phyloP scores from a whole-genome alignment of 2,113 vertebrate species.

The Poeciliopsis occidentalis region DNA sequence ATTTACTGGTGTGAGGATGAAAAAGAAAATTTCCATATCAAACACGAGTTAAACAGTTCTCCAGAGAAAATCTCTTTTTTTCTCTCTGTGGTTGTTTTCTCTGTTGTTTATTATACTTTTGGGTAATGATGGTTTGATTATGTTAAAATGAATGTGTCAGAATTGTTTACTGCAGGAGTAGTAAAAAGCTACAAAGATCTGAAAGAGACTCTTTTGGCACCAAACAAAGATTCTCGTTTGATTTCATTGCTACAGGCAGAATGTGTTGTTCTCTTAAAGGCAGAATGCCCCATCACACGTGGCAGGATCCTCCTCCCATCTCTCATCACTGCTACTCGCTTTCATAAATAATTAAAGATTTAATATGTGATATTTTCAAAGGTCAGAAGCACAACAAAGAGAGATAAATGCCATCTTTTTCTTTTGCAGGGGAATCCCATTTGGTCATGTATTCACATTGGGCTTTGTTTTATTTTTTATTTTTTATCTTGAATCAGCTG shows the following conservation, averaged over 20 bases:
- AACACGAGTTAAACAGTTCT: slow-evolving; percentile 62
- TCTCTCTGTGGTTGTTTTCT: slow-evolving; percentile 39
- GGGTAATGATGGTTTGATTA: slow-evolving; percentile 58
- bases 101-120: slow-evolving; percentile 57
- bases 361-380: slow-evolving; percentile 96
- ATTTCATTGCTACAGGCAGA: slow-evolving; percentile 4
- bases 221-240: slow-evolving; percentile 3
- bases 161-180: slow-evolving; percentile 29
- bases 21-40: slow-evolving; percentile 77
- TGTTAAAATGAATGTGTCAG: slow-evolving; percentile 51
- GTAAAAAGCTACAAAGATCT: slow-evolving; percentile 16
- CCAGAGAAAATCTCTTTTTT: slow-evolving; percentile 34
- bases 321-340: slow-evolving; percentile 68
- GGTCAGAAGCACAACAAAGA: slow-evolving; percentile 88
- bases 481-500: slow-evolving; percentile 57
- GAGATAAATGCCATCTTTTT: slow-evolving; percentile 69
- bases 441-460: slow-evolving; percentile 53
- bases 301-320: slow-evolving; percentile 62
- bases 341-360: slow-evolving; percentile 96
- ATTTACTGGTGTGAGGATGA: slow-evolving; percentile 61
- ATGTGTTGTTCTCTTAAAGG: slow-evolving; percentile 15
- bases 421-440: slow-evolving; percentile 51
- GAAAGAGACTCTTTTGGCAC: slow-evolving; percentile 13
- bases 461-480: slow-evolving; percentile 19
- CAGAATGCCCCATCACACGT: slow-evolving; percentile 45